Evolutionary conservation across 2,113 vertebrate genomes (phyloP).

Genomic region (Puntigrus tetrazona): DNA sequence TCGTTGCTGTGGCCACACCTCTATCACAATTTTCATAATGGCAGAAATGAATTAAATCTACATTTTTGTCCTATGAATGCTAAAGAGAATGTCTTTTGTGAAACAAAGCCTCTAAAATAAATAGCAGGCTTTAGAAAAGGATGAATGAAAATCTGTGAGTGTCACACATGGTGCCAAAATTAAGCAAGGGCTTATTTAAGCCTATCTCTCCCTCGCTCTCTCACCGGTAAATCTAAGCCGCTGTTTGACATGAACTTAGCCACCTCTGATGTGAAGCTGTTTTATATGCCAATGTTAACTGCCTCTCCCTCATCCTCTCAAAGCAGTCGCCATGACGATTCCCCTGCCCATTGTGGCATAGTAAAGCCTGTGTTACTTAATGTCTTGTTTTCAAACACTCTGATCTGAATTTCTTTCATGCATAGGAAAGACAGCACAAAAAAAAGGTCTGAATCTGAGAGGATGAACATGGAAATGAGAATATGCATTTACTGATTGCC

Average conservation of each 20-base stretch:
- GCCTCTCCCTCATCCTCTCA: conserved; percentile 51
- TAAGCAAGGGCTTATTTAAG: conserved; percentile 56
- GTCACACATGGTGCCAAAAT: conserved; percentile 48
- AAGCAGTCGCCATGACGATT: conserved; percentile 70
- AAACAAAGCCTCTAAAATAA: conserved; percentile 57
- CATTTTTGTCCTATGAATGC: conserved; percentile 50
- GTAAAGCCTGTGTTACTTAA: conserved; percentile 56
- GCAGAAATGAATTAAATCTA: conserved; percentile 50
- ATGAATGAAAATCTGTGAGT: conserved; percentile 53
- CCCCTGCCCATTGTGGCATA: conserved; percentile 59
- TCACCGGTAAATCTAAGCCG: conserved; percentile 45
- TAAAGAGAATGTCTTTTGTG: conserved; percentile 42
- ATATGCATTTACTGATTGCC: neutral
- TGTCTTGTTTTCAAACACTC: conserved; percentile 54
- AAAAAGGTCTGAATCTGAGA: neutral
- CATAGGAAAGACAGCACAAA: conserved; percentile 47
- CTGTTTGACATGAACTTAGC: conserved; percentile 60
- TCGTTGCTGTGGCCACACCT: conserved; percentile 43
- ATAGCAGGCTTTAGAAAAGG: conserved; percentile 49
- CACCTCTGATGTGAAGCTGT: conserved; percentile 41
- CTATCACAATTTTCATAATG: conserved; percentile 52
- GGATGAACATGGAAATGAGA: conserved; percentile 17
- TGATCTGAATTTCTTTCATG: conserved; percentile 59
- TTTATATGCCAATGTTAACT: conserved; percentile 58
- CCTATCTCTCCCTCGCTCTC: conserved; percentile 17